These are phyloP conservation scores for Rutpela maculata DNA, from an alignment of 2,888 invertebrate genomes.

Conservation along the genomic window DNA sequence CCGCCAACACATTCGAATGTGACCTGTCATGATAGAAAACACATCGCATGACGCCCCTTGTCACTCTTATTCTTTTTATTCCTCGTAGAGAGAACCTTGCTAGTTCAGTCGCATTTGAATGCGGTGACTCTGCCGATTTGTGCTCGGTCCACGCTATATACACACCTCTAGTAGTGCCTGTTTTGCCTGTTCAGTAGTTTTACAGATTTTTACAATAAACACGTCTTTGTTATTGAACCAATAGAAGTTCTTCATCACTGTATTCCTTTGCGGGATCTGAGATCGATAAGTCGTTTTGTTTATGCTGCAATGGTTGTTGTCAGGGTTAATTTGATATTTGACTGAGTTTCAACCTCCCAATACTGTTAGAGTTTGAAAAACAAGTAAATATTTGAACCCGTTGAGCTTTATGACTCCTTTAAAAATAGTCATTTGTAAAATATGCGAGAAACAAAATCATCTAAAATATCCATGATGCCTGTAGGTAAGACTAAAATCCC, in stretches of 20 bases:
- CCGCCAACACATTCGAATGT: conserved; percentile 43
- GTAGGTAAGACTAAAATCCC: too few relatives aligned
- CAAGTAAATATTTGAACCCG: too few relatives aligned
- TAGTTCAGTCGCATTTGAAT: conserved; percentile 6
- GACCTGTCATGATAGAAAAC: background rate
- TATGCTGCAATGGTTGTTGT: too few relatives aligned
- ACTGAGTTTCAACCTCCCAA: too few relatives aligned
- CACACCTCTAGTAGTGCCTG: conserved; percentile 75
- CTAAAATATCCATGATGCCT: too few relatives aligned
- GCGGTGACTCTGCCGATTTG: conserved; percentile 19
- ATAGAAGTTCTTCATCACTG: conserved; percentile 40
- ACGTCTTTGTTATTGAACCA: conserved; percentile 19
- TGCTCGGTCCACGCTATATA: conserved; percentile 59
- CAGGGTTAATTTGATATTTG: too few relatives aligned
- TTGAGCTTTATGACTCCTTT: too few relatives aligned
- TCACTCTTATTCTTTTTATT: background rate
- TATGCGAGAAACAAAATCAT: too few relatives aligned
- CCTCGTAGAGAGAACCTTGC: background rate
- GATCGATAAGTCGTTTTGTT: too few relatives aligned
- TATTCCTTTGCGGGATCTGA: background rate
- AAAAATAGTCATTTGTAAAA: too few relatives aligned
- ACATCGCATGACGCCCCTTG: background rate
- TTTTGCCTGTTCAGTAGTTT: conserved; percentile 48
- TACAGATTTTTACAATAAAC: conserved; percentile 36
- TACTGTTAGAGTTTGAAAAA: too few relatives aligned